Evolutionary conservation across 2,113 vertebrate species (phyloP), one percentile per base, ranked within the genome.

Genomic region (Neolamprologus ventralis): DNA sequence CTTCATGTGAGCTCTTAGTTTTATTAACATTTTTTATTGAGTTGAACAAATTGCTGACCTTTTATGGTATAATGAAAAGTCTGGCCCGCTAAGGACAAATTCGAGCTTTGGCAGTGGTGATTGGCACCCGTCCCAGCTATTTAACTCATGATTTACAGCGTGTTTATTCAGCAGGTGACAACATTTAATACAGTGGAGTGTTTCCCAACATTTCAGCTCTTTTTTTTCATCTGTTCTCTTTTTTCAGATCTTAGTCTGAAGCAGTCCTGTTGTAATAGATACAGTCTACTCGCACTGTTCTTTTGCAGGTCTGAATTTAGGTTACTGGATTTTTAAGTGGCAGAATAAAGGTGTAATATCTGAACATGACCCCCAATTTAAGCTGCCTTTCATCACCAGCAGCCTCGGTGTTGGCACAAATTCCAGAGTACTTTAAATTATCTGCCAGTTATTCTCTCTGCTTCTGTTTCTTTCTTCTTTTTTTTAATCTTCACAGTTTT

Each of bases 21-120:
- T 96, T 96, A 96, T 96, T 94, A 96, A 96, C 94, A 95, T 96
- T 95, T 96, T 68, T 96, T 96, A 96, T 95, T 94, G 94, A 96
- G 94, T 94, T 93, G 94, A 92, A 94, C 91, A 95, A 96, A 95
- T 92, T 92, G 95, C 95, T 95, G 94, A 96, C 94, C 95, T 95
- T 96, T 94, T 85, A 88, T 81, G 83, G 92, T 89, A 84, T 96
- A 96, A 96, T 95, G 92, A 96, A 96, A 90, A 83, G 89, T 87
- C 85, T 21, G 28, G 68, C 53, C 89, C 68, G 80, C 94, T 94
- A 80, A 86, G 92, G 91, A 93, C 93, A 93, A 94, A 94, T 93
- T 65, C 63, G 82, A 89, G 89, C 90, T 96, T 94, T 95, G 93
- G 95, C 92, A 93, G 90, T 93, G 93, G 83, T 87, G 90, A 90